These are phyloP conservation scores for Aquatica leii DNA, from an alignment of 2,888 invertebrate species.

Conservation along the genomic window DNA sequence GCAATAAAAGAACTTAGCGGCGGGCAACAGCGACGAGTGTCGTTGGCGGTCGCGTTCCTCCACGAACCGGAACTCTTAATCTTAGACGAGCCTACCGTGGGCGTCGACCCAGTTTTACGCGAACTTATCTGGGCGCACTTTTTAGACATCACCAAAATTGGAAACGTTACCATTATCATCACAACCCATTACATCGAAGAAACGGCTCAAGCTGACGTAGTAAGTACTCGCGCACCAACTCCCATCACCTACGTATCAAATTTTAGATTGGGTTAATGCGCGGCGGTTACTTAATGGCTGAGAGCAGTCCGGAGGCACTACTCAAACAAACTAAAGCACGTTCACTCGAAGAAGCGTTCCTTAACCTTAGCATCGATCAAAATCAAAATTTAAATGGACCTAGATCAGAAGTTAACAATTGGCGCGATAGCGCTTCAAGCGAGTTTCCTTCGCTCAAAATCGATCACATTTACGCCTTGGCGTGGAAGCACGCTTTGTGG, in stretches of 20 bases:
- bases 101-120: conserved; percentile 87
- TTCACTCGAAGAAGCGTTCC: conserved; percentile 81
- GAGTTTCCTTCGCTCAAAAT: background rate
- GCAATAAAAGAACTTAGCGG: conserved; percentile 82
- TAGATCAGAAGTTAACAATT: background rate
- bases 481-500: conserved; percentile 90
- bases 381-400: conserved; percentile 58
- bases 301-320: conserved; percentile 78
- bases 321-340: conserved; percentile 76
- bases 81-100: conserved; percentile 93
- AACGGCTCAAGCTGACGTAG: conserved; percentile 82
- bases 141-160: conserved; percentile 78
- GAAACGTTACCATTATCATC: conserved; percentile 85
- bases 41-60: conserved; percentile 85
- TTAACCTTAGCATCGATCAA: conserved; percentile 81
- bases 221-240: conserved; percentile 60
- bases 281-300: conserved; percentile 82
- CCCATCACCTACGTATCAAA: background rate
- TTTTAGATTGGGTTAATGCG: conserved; percentile 83
- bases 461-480: conserved; percentile 73
- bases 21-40: conserved; percentile 89
- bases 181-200: conserved; percentile 91
- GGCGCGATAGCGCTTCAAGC: background rate
- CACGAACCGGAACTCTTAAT: conserved; percentile 91
- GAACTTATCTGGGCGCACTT: conserved; percentile 88